These are phyloP conservation scores for Ischnus inquisitorius DNA, from an alignment of 2,888 invertebrate species.

Conservation along the genomic window DNA sequence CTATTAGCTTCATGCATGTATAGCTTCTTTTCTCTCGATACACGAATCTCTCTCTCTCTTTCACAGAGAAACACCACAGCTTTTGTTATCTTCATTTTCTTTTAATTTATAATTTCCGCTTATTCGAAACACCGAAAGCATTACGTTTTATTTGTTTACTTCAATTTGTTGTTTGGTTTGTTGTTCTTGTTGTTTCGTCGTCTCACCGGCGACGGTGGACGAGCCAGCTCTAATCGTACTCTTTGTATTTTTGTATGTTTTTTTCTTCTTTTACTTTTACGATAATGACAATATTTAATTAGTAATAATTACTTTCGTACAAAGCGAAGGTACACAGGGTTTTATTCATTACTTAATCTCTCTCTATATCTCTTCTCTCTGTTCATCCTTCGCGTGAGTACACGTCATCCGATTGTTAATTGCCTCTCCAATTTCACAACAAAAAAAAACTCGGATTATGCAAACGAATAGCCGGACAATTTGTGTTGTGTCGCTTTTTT, in stretches of 20 bases:
- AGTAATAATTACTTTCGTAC: slow-evolving; percentile 71
- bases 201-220: slow-evolving; percentile 32
- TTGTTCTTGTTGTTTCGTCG: slow-evolving; percentile 38
- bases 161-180: slow-evolving; percentile 21
- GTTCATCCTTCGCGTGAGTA: slow-evolving; percentile 37
- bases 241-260: neutral
- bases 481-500: slow-evolving; percentile 25
- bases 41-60: slow-evolving; percentile 27
- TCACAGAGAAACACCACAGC: neutral
- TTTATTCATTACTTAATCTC: slow-evolving; percentile 49
- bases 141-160: slow-evolving; percentile 57
- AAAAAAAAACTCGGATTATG: slow-evolving; percentile 49
- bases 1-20: no score
- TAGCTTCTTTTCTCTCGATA: slow-evolving; percentile 47
- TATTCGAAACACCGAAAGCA: slow-evolving; percentile 76
- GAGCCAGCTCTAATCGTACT: slow-evolving; percentile 53
- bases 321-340: slow-evolving; percentile 76
- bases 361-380: slow-evolving; percentile 25
- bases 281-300: slow-evolving; percentile 63
- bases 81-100: slow-evolving; percentile 19
- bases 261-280: slow-evolving; percentile 40
- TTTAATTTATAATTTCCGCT: slow-evolving; percentile 69
- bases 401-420: slow-evolving; percentile 28
- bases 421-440: neutral
- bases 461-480: slow-evolving; percentile 48